Percentiles rank a stretch among this genome's conserved stretches.
These are phyloP conservation scores for Sebastes oblongus DNA, from an alignment of 2,797 vertebrate genomes.

Conservation along the genomic window DNA sequence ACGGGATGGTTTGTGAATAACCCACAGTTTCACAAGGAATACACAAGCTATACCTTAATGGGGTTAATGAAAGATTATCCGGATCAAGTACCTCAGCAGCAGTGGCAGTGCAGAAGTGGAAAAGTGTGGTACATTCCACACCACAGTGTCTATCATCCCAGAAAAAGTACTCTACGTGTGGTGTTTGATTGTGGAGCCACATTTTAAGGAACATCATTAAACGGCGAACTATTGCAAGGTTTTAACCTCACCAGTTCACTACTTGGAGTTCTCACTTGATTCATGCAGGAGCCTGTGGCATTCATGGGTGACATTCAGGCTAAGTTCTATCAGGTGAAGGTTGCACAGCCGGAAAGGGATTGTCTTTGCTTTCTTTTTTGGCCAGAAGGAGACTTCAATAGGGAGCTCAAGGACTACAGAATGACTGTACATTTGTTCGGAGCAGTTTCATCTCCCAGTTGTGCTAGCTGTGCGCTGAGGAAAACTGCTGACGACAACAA, in stretches of 20 bases:
- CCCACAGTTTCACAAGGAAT: background rate
- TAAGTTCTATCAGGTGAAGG: no score
- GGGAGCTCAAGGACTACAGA: no score
- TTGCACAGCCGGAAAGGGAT: no score
- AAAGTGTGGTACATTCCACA: background rate
- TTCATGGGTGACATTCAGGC: no score
- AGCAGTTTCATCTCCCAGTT: no score
- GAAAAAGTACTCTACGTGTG: background rate
- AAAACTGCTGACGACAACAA: no score
- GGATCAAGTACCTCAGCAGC: no score
- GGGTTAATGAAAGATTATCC: background rate
- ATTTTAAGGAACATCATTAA: background rate
- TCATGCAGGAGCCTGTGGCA: background rate
- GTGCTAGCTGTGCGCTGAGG: no score
- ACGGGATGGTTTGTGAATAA: background rate
- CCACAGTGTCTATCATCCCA: background rate
- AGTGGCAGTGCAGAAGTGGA: background rate
- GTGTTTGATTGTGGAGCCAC: background rate
- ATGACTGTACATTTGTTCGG: no score
- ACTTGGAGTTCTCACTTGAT: background rate
- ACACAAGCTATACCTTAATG: background rate
- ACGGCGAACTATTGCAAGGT: background rate
- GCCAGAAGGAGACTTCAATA: no score
- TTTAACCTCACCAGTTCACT: background rate
- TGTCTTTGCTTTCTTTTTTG: no score